Evolutionary conservation across 2,797 vertebrate genomes (phyloP).

Genomic region (Lindbergichthys nudifrons): DNA sequence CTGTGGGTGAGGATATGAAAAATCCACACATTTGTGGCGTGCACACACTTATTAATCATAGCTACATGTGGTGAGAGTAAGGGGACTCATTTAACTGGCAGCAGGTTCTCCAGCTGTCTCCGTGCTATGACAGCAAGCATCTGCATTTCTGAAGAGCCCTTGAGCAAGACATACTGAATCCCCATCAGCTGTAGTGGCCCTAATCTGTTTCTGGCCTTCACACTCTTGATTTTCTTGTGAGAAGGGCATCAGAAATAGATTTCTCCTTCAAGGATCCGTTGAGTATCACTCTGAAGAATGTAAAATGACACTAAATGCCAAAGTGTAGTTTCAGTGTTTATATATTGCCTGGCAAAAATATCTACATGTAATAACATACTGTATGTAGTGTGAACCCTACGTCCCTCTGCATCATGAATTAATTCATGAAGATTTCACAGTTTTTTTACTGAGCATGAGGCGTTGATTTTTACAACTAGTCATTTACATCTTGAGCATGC

Average conservation of each 20-base stretch:
- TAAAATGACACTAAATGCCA: background rate
- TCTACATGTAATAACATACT: background rate
- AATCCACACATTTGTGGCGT: background rate
- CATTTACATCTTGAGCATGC: slow-evolving; percentile 4
- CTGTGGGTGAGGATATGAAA: background rate
- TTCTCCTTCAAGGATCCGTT: background rate
- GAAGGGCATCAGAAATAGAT: slow-evolving; percentile 9
- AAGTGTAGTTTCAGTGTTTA: background rate
- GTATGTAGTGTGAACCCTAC: background rate
- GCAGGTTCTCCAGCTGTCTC: slow-evolving; percentile 3
- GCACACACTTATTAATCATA: slow-evolving; percentile 11
- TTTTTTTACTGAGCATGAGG: background rate
- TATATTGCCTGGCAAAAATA: background rate
- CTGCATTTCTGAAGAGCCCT: slow-evolving; percentile 21
- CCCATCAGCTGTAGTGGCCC: background rate
- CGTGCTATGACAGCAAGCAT: slow-evolving; percentile 7
- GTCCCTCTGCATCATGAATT: slow-evolving; percentile 9
- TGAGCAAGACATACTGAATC: slow-evolving; percentile 14
- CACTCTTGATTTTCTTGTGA: background rate
- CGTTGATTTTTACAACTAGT: slow-evolving; percentile 3
- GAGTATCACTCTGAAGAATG: background rate
- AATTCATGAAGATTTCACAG: slow-evolving; percentile 20
- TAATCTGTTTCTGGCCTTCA: slow-evolving; percentile 14
- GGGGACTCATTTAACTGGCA: slow-evolving; percentile 1
- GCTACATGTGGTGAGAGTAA: background rate